Evolutionary conservation across 2,888 invertebrate genomes (phyloP), one percentile per base, ranked within the genome.

Genomic region (Sturmia bella): DNA sequence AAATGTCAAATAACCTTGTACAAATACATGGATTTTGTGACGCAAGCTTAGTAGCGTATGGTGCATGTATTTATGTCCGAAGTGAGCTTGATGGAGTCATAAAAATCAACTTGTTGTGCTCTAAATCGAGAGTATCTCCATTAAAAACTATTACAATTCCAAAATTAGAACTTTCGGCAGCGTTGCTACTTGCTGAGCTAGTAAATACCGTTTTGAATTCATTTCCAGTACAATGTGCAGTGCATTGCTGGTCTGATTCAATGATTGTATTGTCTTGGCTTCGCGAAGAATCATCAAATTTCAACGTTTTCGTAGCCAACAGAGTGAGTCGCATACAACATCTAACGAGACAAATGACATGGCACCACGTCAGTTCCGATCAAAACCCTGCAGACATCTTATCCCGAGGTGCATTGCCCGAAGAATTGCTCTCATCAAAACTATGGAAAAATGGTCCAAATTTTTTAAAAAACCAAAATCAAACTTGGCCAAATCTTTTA

Each of bases 111-210:
- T 54, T 54, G n/a, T 15, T 56, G 17, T 56, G 56, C 3, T 56
- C 17, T 0, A 83, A 74, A 17, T 72, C 77, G 0, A 48, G 56
- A 43, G 81, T 73, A 13, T 24, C 73, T n/a, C 56, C 61, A 3
- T 27, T 73, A 41, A 81, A 81, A 15, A 27, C 50, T 0, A 63
- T 80, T 3, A 79, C 84, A 11, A 73, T 84, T 17, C 83, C 83
- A 4, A 85, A 83, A 45, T 48, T 83, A 2, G 79, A 84, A 24
- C 37, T 85, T 3, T 76, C 70, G n/a, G 80, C 77, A 6, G 70
- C n/a, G n/a, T n/a, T n/a, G 6, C 21, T 80, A 5, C 6, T 54
- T n/a, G 27, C 54, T 3, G 54, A 52, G 13, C 24, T 52, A 1
- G 21, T 32, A 2, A 41, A 54, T 41, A 39, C 3, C 1, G 45